Evolutionary conservation across 2,797 vertebrate genomes (phyloP), one percentile per base, ranked within the genome.

Genomic region (Crypturellus tataupa): DNA sequence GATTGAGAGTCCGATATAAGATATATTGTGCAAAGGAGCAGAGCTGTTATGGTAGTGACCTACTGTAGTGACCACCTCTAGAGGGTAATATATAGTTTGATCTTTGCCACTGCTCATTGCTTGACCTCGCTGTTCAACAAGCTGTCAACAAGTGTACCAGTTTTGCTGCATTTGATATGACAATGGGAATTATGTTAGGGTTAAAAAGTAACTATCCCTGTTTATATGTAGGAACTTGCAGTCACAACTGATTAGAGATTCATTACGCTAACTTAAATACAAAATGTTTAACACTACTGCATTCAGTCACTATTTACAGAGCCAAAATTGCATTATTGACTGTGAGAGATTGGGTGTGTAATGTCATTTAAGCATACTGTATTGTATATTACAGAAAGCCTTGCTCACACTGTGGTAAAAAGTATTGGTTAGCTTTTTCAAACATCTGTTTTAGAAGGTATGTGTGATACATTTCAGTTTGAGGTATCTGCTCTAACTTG

Each of bases 131-230:
- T 86, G 90, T 77, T 95, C 83, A 65, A 79, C 83, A 69, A 76
- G 80, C 87, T 91, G 87, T 77, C 87, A 94, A 80, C 89, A 94
- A 91, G 87, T 91, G 85, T 73, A 92, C 21, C 47, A 55, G 44
- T 39, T 85, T 19, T 51, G 67, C 39, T 3, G 2, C 63, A 67
- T 91, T 79, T 71, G 73, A 42, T 71, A 78, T 8, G 39, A 35
- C 70, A 42, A 51, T 77, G 71, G 75, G 49, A 85, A 91, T 88
- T 82, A 42, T 59, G 7, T 82, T 71, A 39, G 64, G 63, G 71
- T 84, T 91, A 88, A 70, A 60, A 85, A 93, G 67, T 73, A 70
- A 40, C 64, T 33, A 4, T 77, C 16, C 0, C 1, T 15, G 13
- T 55, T 5, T 35, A 5, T 69, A 17, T 58, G 70, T 55, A 29